Evolutionary conservation across 2,113 vertebrate genomes (phyloP), one percentile per base, ranked within the genome.

Genomic region (Nettapus auritus): DNA sequence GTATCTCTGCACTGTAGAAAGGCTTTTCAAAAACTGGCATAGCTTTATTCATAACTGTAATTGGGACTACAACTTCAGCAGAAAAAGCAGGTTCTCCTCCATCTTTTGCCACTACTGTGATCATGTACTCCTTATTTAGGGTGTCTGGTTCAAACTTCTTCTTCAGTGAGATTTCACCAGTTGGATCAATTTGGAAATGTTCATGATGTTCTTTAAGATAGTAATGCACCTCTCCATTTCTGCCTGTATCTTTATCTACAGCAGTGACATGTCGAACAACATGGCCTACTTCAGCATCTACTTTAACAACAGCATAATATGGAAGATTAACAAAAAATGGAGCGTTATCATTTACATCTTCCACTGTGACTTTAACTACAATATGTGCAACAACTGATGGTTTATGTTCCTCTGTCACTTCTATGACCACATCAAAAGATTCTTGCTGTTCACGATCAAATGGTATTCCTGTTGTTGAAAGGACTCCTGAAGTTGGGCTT

Each of bases 21-120:
- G 99, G 96, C 75, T 99, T 99, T 89, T 99, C 99, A 31, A 99
- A 99, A 92, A 99, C 97, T 38, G 99, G 99, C 98, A 98, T 99
- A 70, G 99, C 99, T 98, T 99, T 99, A 97, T 98, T 99, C 97
- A 99, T 98, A 40, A 99, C 98, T 8, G 98, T 99, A 94, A 99
- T 86, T n/a, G 98, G 98, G 36, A 99, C 98, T 14, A 98, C 89
- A 34, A 98, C 98, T 96, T 98, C 98, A 21, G 99, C 96, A 7
- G 99, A 99, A 78, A 99, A 98, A 11, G 98, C 95, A 34, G 98
- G 98, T 52, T 98, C 97, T 52, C 99, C 99, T 53, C 98, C 98
- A 86, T 99, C 99, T 95, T 98, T 98, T 36, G 98, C 99, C 16
- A 99, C 97, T 78, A 99, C 98, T 1, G 98, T 97, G 34, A 99